Base-by-base conservation (phyloP, 2,113 vertebrate genomes). In the Acrocephalus arundinaceus region DNA sequence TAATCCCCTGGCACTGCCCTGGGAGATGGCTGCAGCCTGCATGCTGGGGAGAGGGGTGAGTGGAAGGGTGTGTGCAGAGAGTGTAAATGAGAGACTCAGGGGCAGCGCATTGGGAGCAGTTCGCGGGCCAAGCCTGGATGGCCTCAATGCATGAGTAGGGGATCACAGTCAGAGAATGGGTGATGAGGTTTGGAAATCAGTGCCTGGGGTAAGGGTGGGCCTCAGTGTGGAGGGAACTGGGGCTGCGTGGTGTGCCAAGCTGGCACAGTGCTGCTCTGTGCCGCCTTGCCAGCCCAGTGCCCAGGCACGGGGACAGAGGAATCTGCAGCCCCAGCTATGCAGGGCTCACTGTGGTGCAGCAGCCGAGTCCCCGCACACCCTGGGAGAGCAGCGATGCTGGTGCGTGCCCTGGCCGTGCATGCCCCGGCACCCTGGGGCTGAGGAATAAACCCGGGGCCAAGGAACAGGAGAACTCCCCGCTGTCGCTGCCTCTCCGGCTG, bases 401-500 rank as follows among this genome's bases (percentile, higher is more conserved):
- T 31, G 55, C 15, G 2, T 12, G n/a, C 33, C 21, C 52, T 11
- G 21, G 52, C 70, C 5, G 1, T 41, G 49, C 43, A 49, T 20
- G 21, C 1, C 1, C 0, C 1, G 49, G 49, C 45, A 49, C 6
- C 16, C 19, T 15, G 31, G 1, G 3, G 22, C 25, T 63, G 30
- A 57, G 62, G 11, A 27, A 39, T 33, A 83, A 16, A 67, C 17
- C 45, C 0, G 3, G 6, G 24, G 7, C 35, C 17, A 12, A 43
- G 13, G 19, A 35, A 27, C 20, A 23, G 43, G 28, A 84, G 45
- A 58, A 31, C 11, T 10, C 22, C 6, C 0, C 4, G 9, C 65
- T 9, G 45, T 51, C 52, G 41, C 66, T 4, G 48, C 67, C 30
- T 15, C 33, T 39, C 45, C 0, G 2, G 41, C 28, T 4, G 39